These are phyloP conservation scores for Bombus superbus DNA, from an alignment of 1,140 invertebrate species.

Conservation along the genomic window DNA sequence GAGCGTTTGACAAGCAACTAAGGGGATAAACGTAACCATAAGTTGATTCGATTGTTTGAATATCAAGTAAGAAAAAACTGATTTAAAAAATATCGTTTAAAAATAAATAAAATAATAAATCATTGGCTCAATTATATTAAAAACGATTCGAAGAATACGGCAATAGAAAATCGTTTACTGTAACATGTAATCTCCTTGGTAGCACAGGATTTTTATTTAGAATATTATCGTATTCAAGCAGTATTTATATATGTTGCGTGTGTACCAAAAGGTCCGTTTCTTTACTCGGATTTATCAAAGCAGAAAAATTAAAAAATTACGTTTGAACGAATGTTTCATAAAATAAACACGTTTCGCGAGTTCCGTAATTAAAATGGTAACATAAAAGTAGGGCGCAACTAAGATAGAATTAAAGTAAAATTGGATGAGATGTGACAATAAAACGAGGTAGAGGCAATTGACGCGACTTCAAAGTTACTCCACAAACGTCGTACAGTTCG, in stretches of 20 bases:
- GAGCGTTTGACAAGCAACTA: background rate
- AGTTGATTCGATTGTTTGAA: background rate
- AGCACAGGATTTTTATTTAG: too few species aligned
- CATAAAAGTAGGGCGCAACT: background rate
- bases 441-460: background rate
- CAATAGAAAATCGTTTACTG: too few species aligned
- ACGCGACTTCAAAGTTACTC: background rate
- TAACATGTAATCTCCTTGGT: too few species aligned
- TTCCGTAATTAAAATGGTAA: background rate
- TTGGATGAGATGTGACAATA: background rate
- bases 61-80: background rate
- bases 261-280: background rate
- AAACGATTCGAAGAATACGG: too few species aligned
- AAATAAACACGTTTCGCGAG: too few species aligned
- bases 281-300: background rate
- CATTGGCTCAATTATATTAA: too few species aligned
- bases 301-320: background rate
- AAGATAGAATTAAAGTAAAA: background rate
- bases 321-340: background rate
- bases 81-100: background rate
- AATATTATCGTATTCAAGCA: too few species aligned
- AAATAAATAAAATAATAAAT: background rate
- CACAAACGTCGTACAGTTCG: background rate
- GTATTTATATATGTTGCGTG: background rate
- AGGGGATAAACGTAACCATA: too few species aligned